phyloP scores from a whole-genome alignment of 2,113 vertebrate genomes.

The Tursiops truncatus region DNA sequence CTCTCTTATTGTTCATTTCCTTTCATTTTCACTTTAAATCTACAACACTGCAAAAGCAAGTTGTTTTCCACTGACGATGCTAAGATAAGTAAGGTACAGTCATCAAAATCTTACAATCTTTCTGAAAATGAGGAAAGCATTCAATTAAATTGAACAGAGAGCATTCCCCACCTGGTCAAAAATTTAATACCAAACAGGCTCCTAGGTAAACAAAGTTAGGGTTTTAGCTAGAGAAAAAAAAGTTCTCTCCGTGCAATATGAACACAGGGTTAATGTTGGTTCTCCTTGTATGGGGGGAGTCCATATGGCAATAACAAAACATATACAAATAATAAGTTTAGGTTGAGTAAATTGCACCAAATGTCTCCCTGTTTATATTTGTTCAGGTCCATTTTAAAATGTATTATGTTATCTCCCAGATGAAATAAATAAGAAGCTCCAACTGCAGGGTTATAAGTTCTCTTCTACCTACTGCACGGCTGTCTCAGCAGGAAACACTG shows the following conservation, averaged over 20 bases:
- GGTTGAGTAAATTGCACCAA: conserved; percentile 45
- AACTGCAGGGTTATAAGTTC: neutral
- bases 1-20: neutral
- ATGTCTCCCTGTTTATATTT: conserved; percentile 36
- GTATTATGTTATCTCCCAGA: conserved; percentile 5
- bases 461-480: neutral
- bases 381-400: conserved; percentile 37
- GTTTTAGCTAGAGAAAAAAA: neutral
- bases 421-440: conserved; percentile 48
- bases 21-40: neutral
- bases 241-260: neutral
- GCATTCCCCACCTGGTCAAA: neutral
- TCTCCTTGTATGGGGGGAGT: neutral
- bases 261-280: conserved; percentile 21
- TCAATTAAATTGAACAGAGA: conserved; percentile 18
- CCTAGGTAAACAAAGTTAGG: conserved; percentile 11
- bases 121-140: conserved; percentile 26
- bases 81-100: neutral
- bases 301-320: neutral
- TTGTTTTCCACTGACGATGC: neutral
- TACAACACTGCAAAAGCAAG: neutral
- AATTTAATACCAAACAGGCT: neutral
- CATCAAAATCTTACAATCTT: neutral
- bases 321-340: conserved; percentile 37
- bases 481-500: conserved; percentile 5